Base-by-base conservation (phyloP, 2,888 invertebrate genomes). In the Sacculina carcini region DNA sequence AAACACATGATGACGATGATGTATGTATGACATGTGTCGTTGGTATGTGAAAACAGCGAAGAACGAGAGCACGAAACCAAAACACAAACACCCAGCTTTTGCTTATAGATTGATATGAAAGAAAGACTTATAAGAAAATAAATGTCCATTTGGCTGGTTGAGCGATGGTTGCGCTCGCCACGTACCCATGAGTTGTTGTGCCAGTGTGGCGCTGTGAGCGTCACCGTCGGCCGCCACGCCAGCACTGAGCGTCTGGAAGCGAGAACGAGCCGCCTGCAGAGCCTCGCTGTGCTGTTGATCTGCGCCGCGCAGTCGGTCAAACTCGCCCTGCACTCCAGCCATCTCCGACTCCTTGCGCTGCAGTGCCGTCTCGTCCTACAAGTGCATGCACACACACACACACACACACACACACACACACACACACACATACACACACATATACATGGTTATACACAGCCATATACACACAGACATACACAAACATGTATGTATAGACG, bases 101-200 rank as follows among this genome's bases (percentile, higher is more conserved):
- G n/a, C n/a, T n/a, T n/a, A n/a, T n/a, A n/a, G n/a, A n/a, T n/a
- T n/a, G n/a, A n/a, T n/a, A n/a, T n/a, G n/a, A n/a, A n/a, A n/a
- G n/a, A n/a, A n/a, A n/a, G n/a, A n/a, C n/a, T n/a, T n/a, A n/a
- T n/a, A n/a, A n/a, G n/a, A n/a, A n/a, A n/a, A n/a, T n/a, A n/a
- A n/a, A n/a, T n/a, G n/a, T n/a, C n/a, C n/a, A n/a, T n/a, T n/a
- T n/a, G n/a, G n/a, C n/a, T n/a, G n/a, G n/a, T n/a, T n/a, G n/a
- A n/a, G 7, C n/a, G 19, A 19, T n/a, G 24, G 21, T 6, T 10
- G 21, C 16, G 9, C 26, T 5, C n/a, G 28, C 6, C 39, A 56
- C 64, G 61, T 61, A 79, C 79, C 74, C 64, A 87, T 87, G 21
- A 92, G 72, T 63, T 89, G 89, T 58, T 87, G 84, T 62, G 85